phyloP scores from a whole-genome alignment of 37 sponge, comb jelly and placozoan genomes.

The Haliclona indistincta region DNA sequence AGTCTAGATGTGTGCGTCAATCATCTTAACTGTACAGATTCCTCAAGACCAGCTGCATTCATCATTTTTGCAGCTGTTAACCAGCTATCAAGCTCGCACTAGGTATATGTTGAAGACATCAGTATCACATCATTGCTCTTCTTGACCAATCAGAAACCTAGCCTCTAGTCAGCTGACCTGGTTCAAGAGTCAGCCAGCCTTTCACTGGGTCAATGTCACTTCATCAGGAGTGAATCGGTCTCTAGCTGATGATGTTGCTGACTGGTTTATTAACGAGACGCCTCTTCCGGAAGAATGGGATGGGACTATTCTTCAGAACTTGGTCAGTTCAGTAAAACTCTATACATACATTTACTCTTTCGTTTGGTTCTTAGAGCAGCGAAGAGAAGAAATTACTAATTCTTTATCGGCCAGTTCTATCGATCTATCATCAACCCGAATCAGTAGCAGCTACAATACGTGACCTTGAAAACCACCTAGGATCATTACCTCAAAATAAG shows the following conservation, averaged over 20 bases:
- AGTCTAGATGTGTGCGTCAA: background rate
- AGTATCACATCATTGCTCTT: background rate
- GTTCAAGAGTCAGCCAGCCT: slow-evolving; percentile 41
- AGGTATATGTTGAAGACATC: slow-evolving; percentile 33
- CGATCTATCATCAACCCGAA: background rate
- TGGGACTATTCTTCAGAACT: slow-evolving; percentile 57
- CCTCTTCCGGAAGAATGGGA: slow-evolving; percentile 50
- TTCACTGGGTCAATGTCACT: slow-evolving; percentile 78
- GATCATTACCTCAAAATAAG: background rate
- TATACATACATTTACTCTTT: background rate
- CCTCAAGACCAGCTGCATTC: slow-evolving; percentile 15
- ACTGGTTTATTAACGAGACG: slow-evolving; percentile 45
- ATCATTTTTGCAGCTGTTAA: slow-evolving; percentile 52
- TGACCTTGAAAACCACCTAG: background rate
- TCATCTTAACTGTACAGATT: no score
- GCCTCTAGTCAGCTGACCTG: slow-evolving; percentile 58
- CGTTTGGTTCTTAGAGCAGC: background rate
- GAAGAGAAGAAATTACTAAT: background rate
- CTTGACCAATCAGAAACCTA: slow-evolving; percentile 38
- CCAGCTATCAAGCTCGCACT: slow-evolving; percentile 56
- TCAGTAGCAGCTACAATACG: background rate
- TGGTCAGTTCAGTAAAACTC: slow-evolving; percentile 25
- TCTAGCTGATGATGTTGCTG: slow-evolving; percentile 33
- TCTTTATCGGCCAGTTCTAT: background rate
- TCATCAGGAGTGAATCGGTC: slow-evolving; percentile 23